A percentile compares a stretch with the other conserved stretches of the same genome.
These are phyloP conservation scores for Melieria omissa DNA, from an alignment of 2,888 invertebrate species.

Conservation along the genomic window DNA sequence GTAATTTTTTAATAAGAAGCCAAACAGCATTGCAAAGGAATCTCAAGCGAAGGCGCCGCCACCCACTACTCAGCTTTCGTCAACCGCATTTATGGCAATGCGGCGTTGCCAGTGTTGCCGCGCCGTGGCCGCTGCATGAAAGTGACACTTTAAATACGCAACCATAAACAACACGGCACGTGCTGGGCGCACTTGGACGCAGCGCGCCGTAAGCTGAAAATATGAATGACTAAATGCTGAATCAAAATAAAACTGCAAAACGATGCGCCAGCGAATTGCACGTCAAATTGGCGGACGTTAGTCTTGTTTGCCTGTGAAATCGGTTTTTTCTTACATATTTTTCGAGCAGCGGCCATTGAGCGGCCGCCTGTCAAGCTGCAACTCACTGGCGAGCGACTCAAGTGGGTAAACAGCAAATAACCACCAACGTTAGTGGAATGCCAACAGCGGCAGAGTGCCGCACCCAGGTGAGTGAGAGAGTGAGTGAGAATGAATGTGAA, in stretches of 20 bases:
- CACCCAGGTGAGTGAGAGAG: background rate
- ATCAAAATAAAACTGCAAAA: too few relatives aligned
- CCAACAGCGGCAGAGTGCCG: background rate
- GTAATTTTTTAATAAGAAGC: conserved; percentile 27
- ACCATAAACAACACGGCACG: background rate
- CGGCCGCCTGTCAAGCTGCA: background rate
- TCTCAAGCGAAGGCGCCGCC: too few relatives aligned
- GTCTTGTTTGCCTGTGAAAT: too few relatives aligned
- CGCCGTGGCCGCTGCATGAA: background rate
- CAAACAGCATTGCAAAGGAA: too few relatives aligned
- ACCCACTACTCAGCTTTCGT: background rate
- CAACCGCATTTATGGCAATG: conserved; percentile 1
- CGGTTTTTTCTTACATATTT: too few relatives aligned
- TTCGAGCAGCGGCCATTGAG: background rate
- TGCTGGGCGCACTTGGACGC: background rate
- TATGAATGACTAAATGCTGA: background rate
- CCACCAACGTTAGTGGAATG: background rate
- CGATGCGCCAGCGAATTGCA: too few relatives aligned
- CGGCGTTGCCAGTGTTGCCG: background rate
- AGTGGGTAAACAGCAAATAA: background rate
- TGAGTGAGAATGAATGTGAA: conserved; percentile 5
- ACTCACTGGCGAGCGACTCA: background rate
- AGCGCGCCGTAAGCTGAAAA: background rate
- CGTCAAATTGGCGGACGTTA: too few relatives aligned
- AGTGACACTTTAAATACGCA: conserved; percentile 4